A percentile compares a stretch with the other conserved stretches of the same genome.
Conservation (phyloP, 1,140 invertebrate genomes). For the Lasaia peninsularis region DNA sequence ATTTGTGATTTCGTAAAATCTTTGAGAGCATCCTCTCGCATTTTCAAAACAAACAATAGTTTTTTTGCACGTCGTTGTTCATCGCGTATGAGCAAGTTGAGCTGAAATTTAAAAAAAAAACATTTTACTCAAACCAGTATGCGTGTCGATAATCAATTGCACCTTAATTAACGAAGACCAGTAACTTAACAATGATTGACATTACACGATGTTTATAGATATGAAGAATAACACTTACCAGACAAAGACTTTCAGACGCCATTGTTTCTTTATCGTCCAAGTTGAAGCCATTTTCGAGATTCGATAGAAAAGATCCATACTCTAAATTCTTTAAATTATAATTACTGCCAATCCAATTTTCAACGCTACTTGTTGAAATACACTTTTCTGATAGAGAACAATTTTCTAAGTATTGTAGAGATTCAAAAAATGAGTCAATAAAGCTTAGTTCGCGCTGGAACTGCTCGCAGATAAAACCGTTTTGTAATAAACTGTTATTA, state of each 20-base stretch:
- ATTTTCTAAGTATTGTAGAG: constrained; percentile 64
- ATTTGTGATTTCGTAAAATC: constrained; percentile 70
- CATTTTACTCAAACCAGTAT: background rate
- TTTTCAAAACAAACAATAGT: constrained; percentile 64
- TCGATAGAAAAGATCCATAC: constrained; percentile 50
- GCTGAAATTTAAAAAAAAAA: constrained; percentile 42
- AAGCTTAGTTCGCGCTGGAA: constrained; percentile 67
- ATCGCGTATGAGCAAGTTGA: constrained; percentile 70
- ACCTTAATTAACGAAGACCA: background rate
- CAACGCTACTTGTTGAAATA: constrained; percentile 43
- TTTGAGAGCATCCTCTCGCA: constrained; percentile 70
- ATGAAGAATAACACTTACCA: constrained; percentile 62
- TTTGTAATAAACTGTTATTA: constrained; percentile 50
- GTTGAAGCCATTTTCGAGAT: constrained; percentile 51
- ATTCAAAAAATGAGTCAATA: constrained; percentile 72
- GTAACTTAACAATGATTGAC: background rate
- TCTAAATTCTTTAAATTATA: constrained; percentile 48
- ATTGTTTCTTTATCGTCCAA: constrained; percentile 64
- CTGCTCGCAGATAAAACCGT: constrained; percentile 56
- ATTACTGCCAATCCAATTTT: constrained; percentile 47
- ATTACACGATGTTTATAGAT: constrained; percentile 45
- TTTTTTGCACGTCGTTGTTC: constrained; percentile 68
- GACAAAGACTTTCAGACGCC: constrained; percentile 70
- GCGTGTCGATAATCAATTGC: background rate
- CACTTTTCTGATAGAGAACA: constrained; percentile 53